Conservation (phyloP, 2,113 vertebrate species). For the Polypterus bichir region DNA sequence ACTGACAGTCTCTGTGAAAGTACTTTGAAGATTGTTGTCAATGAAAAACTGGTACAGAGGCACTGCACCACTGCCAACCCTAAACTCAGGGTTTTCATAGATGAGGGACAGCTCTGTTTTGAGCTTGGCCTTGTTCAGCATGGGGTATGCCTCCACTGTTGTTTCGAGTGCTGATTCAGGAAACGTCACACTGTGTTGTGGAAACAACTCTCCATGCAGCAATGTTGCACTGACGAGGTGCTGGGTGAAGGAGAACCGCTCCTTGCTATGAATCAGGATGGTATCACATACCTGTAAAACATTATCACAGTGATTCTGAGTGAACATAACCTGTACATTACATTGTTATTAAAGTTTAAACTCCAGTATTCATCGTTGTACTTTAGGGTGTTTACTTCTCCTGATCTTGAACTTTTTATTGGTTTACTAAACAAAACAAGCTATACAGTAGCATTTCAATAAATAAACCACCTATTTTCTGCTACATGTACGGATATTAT, state of each 20-base stretch:
- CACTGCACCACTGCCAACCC: constrained; percentile 18
- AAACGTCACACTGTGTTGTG: constrained; percentile 1
- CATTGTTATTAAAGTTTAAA: no score
- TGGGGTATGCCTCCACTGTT: constrained; percentile 15
- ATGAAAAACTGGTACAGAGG: constrained; percentile 13
- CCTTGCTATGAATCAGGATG: constrained; percentile 11
- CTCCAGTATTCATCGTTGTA: no score
- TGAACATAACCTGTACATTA: neutral
- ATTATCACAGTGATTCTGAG: neutral
- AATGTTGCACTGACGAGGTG: constrained; percentile 15
- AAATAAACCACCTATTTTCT: no score
- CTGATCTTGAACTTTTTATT: no score
- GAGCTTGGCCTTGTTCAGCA: constrained; percentile 18
- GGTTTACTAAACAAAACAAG: no score
- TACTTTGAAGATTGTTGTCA: no score
- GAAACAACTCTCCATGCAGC: constrained; percentile 12
- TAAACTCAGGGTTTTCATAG: constrained; percentile 12
- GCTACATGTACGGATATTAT: no score
- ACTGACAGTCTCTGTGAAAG: no score
- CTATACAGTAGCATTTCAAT: no score
- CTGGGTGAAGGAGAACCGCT: constrained; percentile 10
- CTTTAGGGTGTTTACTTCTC: no score
- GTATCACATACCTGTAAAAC: constrained; percentile 16
- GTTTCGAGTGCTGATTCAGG: constrained; percentile 9
- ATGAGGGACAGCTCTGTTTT: constrained; percentile 20